phyloP scores from a whole-genome alignment of 2,888 invertebrate species.

The Thymelicus sylvestris region DNA sequence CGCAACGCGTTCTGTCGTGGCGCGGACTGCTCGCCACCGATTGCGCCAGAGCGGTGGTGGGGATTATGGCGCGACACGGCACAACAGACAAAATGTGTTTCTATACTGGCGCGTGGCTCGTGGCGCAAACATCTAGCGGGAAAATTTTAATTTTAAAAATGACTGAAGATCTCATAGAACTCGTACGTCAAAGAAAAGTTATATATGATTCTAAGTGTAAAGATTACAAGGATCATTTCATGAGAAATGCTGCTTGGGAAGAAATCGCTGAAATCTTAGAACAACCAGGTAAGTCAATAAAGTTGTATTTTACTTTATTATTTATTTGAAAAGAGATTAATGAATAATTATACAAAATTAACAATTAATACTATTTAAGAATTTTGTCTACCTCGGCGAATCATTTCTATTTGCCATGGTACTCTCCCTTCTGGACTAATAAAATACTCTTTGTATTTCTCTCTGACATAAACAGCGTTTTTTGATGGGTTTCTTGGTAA shows the following conservation, averaged over 20 bases:
- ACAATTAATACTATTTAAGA: conserved; percentile 9
- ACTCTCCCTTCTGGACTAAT: conserved; percentile 29
- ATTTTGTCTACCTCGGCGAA: conserved; percentile 26
- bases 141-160: no score
- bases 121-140: no score
- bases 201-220: conserved; percentile 34
- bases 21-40: no score
- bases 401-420: conserved; percentile 33
- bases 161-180: background rate
- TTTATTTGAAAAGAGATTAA: conserved; percentile 30
- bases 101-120: background rate
- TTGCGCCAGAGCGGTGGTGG: no score
- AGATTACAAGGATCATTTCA: conserved; percentile 36
- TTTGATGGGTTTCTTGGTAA: conserved; percentile 31
- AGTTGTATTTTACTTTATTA: conserved; percentile 24
- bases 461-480: conserved; percentile 31
- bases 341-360: conserved; percentile 9
- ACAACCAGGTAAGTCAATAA: conserved; percentile 29
- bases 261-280: conserved; percentile 17
- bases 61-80: no score
- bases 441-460: conserved; percentile 33
- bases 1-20: background rate
- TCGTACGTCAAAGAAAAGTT: conserved; percentile 32
- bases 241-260: conserved; percentile 34
- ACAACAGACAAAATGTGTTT: conserved; percentile 32